These are phyloP conservation scores for Vidua macroura DNA, from an alignment of 2,113 vertebrate genomes.

Conservation along the genomic window DNA sequence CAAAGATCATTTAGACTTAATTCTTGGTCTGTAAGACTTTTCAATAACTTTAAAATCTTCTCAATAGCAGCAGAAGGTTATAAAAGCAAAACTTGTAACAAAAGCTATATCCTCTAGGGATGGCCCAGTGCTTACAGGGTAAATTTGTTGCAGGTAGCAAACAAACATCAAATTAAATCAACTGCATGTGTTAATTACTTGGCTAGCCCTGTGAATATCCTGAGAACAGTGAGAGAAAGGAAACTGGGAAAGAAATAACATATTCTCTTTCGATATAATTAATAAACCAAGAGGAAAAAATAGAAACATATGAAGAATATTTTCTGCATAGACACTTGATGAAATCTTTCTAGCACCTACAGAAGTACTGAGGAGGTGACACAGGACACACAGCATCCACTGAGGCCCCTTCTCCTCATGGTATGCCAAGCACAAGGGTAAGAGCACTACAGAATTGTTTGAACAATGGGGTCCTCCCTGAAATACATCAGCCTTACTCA, in stretches of 20 bases:
- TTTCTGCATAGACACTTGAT: neutral
- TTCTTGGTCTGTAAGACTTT: neutral
- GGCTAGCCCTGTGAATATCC: neutral
- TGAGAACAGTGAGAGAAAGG: neutral
- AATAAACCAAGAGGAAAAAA: neutral
- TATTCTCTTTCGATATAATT: neutral
- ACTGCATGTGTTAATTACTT: neutral
- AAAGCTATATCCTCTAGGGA: neutral
- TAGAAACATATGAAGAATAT: neutral
- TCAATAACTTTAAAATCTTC: neutral
- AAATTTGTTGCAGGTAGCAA: neutral
- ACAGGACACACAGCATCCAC: neutral
- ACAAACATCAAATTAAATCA: neutral
- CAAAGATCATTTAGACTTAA: neutral
- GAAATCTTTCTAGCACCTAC: neutral
- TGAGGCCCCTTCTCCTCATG: neutral
- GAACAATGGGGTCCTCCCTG: neutral
- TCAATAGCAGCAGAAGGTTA: neutral
- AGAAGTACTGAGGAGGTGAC: neutral
- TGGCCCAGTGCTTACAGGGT: neutral
- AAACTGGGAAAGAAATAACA: neutral
- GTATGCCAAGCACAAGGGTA: fast-evolving
- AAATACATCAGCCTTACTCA: neutral
- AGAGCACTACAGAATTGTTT: neutral
- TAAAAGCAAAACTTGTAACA: neutral